phyloP scores from a whole-genome alignment of 2,888 invertebrate species.

The Acheta domesticus region DNA sequence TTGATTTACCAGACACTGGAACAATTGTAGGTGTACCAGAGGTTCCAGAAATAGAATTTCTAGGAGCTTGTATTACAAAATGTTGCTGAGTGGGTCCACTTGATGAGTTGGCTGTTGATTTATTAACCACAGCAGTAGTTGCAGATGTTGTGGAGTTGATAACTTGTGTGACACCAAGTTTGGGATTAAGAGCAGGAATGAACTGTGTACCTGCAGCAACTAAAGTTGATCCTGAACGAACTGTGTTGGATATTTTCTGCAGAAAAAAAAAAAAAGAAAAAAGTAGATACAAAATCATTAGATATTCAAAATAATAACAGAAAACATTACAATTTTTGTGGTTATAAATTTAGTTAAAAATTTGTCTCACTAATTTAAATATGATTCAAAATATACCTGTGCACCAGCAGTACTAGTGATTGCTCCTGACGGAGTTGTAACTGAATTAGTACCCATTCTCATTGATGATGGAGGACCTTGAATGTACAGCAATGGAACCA shows the following conservation, averaged over 20 bases:
- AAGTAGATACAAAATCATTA: background rate
- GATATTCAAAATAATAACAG: no score
- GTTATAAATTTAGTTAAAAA: no score
- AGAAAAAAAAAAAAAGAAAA: background rate
- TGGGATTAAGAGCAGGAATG: conserved; percentile 35
- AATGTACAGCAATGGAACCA: conserved; percentile 60
- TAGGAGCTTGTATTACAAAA: conserved; percentile 32
- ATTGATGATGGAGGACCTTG: conserved; percentile 51
- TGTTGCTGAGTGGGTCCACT: conserved; percentile 30
- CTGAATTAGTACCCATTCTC: conserved; percentile 43
- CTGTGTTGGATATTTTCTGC: conserved; percentile 25
- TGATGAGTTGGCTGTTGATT: conserved; percentile 31
- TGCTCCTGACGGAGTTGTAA: conserved; percentile 20
- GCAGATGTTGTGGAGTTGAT: conserved; percentile 22
- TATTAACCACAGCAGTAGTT: conserved; percentile 21
- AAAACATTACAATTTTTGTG: no score
- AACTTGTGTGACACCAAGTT: conserved; percentile 27
- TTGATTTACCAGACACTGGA: conserved; percentile 47
- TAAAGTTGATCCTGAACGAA: conserved; percentile 27
- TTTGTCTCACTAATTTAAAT: no score
- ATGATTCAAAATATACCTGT: conserved; percentile 19
- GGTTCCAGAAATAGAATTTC: conserved; percentile 11
- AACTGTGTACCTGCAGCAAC: conserved; percentile 36
- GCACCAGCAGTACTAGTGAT: conserved; percentile 29
- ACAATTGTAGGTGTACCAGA: conserved; percentile 36